Evolutionary conservation across 2,797 vertebrate species (phyloP).

Genomic region (Spea hammondii): DNA sequence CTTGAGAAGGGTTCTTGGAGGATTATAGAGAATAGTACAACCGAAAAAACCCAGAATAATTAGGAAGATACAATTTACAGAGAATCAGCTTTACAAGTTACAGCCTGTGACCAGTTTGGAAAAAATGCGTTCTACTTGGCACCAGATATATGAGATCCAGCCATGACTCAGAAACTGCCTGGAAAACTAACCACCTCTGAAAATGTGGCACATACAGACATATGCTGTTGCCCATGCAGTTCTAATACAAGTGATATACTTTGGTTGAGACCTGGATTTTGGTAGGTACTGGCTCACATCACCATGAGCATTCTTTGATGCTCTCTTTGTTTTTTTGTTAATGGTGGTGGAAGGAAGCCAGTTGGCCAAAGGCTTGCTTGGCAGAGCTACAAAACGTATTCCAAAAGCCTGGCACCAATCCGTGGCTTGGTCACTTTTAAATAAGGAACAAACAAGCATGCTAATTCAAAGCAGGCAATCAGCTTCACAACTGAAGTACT

Average conservation of each 20-base stretch:
- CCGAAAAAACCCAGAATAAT: too few relatives aligned
- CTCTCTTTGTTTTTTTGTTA: slow-evolving; percentile 46
- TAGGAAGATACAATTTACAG: too few relatives aligned
- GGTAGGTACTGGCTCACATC: background rate
- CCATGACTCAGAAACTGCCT: background rate
- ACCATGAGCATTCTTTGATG: background rate
- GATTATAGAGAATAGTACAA: too few relatives aligned
- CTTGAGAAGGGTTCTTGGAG: too few relatives aligned
- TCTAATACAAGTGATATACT: background rate
- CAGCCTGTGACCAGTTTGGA: slow-evolving; percentile 7
- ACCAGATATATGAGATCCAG: background rate
- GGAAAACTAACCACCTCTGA: background rate
- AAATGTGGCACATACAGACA: background rate
- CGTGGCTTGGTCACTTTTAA: slow-evolving; percentile 51
- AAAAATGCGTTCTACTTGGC: background rate
- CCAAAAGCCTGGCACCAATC: slow-evolving; percentile 61
- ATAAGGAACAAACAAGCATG: slow-evolving; percentile 53
- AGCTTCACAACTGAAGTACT: slow-evolving; percentile 7
- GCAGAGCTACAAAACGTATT: slow-evolving; percentile 57
- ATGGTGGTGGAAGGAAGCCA: slow-evolving; percentile 59
- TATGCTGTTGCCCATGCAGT: background rate
- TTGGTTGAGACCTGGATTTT: background rate
- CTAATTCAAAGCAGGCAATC: slow-evolving; percentile 17
- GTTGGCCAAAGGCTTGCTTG: slow-evolving; percentile 61
- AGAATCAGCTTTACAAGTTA: background rate